Conservation (phyloP, 2,797 vertebrate species). For the Sebastes itinus region DNA sequence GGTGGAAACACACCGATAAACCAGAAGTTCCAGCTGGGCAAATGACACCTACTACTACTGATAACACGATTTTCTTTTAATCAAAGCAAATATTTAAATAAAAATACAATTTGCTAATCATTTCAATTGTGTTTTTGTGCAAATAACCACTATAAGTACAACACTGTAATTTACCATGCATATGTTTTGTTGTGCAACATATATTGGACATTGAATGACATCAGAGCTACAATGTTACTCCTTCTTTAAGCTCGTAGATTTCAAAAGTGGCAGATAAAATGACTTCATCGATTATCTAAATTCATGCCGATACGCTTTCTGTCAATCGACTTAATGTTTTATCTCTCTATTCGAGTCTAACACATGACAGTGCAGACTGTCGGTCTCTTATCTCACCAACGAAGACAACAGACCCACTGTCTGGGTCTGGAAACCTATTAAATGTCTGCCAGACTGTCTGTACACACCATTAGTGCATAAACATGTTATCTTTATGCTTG, state of each 20-base stretch:
- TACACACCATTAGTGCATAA: background rate
- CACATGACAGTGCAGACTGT: background rate
- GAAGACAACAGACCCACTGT: background rate
- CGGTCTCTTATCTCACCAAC: background rate
- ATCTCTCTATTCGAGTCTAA: background rate
- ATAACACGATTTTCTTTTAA: no score
- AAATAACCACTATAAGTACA: no score
- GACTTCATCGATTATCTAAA: background rate
- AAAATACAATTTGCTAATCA: no score
- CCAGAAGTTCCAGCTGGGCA: background rate
- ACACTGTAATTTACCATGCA: no score
- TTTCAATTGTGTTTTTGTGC: no score
- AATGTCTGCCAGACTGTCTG: background rate
- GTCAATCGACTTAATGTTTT: background rate
- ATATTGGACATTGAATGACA: no score
- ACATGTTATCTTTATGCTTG: background rate
- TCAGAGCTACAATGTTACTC: no score
- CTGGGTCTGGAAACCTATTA: background rate
- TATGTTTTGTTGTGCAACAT: no score
- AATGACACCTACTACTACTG: no score
- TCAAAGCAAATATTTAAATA: no score
- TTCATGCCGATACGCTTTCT: background rate
- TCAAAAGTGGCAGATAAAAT: background rate
- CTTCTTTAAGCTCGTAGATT: no score
- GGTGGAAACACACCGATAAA: constrained; percentile 18